Percentiles rank a stretch among this genome's conserved stretches.
These are phyloP conservation scores for Eciton burchellii DNA, from an alignment of 1,140 invertebrate species.

Conservation along the genomic window DNA sequence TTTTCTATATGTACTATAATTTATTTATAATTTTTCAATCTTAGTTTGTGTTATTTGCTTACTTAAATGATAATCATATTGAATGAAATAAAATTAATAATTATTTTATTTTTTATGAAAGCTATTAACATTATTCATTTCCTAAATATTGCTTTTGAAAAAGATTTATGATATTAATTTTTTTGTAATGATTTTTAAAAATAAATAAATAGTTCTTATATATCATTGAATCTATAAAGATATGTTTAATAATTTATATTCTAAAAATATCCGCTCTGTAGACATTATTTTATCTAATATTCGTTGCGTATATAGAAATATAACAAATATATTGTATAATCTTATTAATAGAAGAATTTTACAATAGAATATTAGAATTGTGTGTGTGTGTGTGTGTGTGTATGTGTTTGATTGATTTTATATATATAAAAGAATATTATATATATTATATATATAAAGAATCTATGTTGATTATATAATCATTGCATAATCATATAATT, in stretches of 20 bases:
- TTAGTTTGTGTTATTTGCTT: not conserved
- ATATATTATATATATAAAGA: not conserved
- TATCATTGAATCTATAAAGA: not conserved
- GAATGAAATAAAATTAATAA: conserved; percentile 11
- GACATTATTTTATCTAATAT: not conserved
- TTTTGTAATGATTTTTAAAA: not conserved
- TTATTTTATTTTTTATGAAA: not conserved
- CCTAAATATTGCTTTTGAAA: not conserved
- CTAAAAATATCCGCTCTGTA: not conserved
- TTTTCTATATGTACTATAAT: not conserved
- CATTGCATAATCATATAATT: not conserved
- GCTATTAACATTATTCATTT: not conserved
- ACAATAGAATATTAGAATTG: conserved; percentile 4
- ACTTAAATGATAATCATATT: not conserved
- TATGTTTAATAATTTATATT: too few relatives aligned
- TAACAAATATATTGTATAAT: conserved; percentile 31
- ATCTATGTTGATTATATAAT: not conserved
- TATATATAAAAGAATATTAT: conserved; percentile 23
- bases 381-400: too few relatives aligned
- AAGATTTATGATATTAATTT: not conserved
- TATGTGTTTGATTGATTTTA: too few relatives aligned
- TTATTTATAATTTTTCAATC: conserved; percentile 4
- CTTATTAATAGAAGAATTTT: conserved; percentile 4
- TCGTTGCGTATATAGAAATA: not conserved
- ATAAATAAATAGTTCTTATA: not conserved